Conservation (phyloP, 2,888 invertebrate genomes). For the Synergus umbraculus region DNA sequence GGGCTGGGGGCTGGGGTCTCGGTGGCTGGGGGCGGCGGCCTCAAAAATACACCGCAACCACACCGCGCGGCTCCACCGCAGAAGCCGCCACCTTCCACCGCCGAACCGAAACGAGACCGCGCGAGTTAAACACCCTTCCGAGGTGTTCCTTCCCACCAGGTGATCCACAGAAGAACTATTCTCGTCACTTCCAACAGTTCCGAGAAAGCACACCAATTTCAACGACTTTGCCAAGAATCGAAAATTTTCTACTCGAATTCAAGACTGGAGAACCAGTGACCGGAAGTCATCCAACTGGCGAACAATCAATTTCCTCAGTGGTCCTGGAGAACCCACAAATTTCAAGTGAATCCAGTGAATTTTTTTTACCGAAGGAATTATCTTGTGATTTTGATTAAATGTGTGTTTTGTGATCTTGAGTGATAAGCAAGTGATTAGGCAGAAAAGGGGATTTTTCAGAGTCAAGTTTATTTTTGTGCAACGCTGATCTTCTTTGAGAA, state of each 20-base stretch:
- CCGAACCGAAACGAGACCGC: constrained; percentile 76
- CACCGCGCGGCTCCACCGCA: constrained; percentile 77
- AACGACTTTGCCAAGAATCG: background rate
- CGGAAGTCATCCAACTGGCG: background rate
- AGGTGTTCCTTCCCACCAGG: constrained; percentile 47
- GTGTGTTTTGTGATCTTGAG: background rate
- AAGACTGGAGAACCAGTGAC: background rate
- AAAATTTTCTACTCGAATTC: background rate
- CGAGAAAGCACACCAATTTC: background rate
- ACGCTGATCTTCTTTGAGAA: too few relatives aligned
- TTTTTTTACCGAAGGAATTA: background rate
- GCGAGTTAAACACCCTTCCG: constrained; percentile 72
- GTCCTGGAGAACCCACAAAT: background rate
- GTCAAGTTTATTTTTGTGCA: background rate
- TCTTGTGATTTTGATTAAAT: too few relatives aligned
- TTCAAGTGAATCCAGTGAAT: background rate
- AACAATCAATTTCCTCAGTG: background rate
- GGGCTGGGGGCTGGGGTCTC: constrained; percentile 62
- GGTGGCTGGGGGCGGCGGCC: constrained; percentile 76
- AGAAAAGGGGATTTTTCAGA: background rate
- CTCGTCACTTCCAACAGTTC: constrained; percentile 6
- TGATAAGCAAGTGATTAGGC: background rate
- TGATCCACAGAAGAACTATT: constrained; percentile 36
- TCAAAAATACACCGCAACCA: constrained; percentile 78
- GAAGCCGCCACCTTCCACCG: constrained; percentile 77